A percentile compares a stretch with the other conserved stretches of the same genome.
Evolutionary conservation across 2,888 invertebrate species (phyloP).

Genomic region (Nymphalis urticae): DNA sequence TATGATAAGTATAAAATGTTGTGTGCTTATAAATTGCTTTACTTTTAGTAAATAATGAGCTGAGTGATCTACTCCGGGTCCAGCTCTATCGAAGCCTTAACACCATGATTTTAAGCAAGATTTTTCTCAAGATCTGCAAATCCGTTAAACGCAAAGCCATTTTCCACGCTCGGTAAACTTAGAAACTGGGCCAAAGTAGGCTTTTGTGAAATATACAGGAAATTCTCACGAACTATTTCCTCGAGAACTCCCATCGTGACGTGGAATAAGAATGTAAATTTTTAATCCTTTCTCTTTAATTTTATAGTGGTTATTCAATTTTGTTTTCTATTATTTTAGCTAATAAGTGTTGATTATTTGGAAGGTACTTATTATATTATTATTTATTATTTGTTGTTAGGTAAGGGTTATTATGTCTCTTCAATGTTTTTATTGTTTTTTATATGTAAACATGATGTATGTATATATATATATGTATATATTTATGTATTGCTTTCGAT

Average conservation of each 20-base stretch:
- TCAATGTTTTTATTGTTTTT: not conserved
- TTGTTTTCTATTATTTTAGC: slow-evolving; percentile 21
- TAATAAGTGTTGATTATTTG: not conserved
- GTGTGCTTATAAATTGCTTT: not conserved
- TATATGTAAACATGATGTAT: not conserved
- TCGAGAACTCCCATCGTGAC: slow-evolving; percentile 56
- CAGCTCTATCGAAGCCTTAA: slow-evolving; percentile 23
- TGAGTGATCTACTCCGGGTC: slow-evolving; percentile 5
- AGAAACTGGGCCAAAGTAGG: slow-evolving; percentile 78
- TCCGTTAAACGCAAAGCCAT: slow-evolving; percentile 70
- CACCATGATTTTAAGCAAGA: slow-evolving; percentile 38
- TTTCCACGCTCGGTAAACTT: slow-evolving; percentile 75
- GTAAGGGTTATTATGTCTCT: not conserved
- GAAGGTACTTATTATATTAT: no score
- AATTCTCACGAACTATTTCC: slow-evolving; percentile 71
- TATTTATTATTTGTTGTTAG: no score
- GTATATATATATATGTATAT: not conserved
- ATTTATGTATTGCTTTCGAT: not conserved
- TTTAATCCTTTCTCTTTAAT: slow-evolving; percentile 47
- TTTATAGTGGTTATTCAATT: slow-evolving; percentile 27
- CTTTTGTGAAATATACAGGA: slow-evolving; percentile 71
- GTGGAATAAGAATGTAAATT: slow-evolving; percentile 65
- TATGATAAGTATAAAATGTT: not conserved
- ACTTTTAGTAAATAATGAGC: not conserved
- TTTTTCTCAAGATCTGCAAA: slow-evolving; percentile 65